Evolutionary conservation across 2,888 invertebrate genomes (phyloP), one percentile per base, ranked within the genome.

Genomic region (Furcula furcula): DNA sequence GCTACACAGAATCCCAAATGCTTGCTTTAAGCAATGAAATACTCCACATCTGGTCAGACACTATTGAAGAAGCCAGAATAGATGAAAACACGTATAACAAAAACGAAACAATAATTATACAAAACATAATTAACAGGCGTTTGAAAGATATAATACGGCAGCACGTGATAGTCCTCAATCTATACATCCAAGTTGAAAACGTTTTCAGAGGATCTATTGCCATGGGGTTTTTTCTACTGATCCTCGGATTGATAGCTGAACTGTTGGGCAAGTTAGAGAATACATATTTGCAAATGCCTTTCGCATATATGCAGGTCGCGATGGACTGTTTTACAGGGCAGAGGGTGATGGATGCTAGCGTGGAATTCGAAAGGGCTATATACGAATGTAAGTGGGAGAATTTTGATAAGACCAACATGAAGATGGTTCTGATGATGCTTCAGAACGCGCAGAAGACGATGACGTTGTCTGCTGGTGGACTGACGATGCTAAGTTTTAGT

Each of bases 331-430:
- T 65, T 1, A 61, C 61, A 1, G 83, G 83, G 0, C 83, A 82
- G 39, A 58, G 64, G 1, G 42, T 83, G 0, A 67, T 74, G 29
- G 76, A 82, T n/a, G 76, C 81, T 0, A 68, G 66, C 34, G 10
- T 46, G 0, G 29, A 34, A 0, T 79, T 83, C 12, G 73, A 76
- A 28, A 36, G 39, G 0, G 69, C 81, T 0, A 66, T 83, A 0
- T 83, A 81, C 19, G 53, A 54, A 20, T 76, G 75, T 22, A 64
- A 74, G 18, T 84, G 83, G 82, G 82, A 83, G 48, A 71, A 73
- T 10, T 80, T 79, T 13, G 63, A 76, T 29, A 59, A 39, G 1
- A 12, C 33, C 1, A 82, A 81, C 30, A 75, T 60, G 70, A 76
- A 64, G 36, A 67, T 65, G 9, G 65, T 81, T 0, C 33, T 69